Conservation (phyloP, 2,113 vertebrate genomes). For the Sclerurus mexicanus region DNA sequence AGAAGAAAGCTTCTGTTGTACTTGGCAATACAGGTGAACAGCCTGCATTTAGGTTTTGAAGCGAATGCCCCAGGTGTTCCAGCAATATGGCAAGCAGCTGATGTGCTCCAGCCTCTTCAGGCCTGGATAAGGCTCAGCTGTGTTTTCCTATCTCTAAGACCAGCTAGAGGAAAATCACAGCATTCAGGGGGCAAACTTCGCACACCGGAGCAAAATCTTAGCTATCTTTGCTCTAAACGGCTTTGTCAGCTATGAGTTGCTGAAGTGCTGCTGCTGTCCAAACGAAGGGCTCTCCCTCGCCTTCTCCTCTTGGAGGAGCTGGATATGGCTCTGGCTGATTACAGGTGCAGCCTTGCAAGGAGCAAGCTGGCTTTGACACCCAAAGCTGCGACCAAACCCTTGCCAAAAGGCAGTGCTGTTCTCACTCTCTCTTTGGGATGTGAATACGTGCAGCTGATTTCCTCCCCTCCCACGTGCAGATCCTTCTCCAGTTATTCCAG, state of each 20-base stretch:
- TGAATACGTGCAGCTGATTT: not conserved
- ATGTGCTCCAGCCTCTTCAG: slow-evolving; percentile 36
- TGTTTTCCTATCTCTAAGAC: slow-evolving; percentile 40
- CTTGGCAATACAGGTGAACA: slow-evolving; percentile 76
- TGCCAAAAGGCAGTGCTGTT: not conserved
- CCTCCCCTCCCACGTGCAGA: not conserved
- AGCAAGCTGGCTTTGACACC: not conserved
- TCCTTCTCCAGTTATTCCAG: not conserved
- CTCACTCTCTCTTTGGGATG: not conserved
- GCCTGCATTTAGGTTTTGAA: slow-evolving; percentile 65
- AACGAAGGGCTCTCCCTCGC: not conserved
- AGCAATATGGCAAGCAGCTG: slow-evolving; percentile 71
- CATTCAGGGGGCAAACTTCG: not conserved
- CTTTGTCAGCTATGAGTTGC: not conserved
- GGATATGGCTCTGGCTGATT: not conserved
- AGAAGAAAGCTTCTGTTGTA: slow-evolving; percentile 65
- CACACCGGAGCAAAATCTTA: not conserved
- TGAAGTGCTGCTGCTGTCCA: not conserved
- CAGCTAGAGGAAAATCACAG: slow-evolving; percentile 50
- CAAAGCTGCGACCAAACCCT: not conserved
- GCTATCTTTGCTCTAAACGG: not conserved
- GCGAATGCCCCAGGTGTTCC: slow-evolving; percentile 69
- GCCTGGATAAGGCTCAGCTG: slow-evolving; percentile 9
- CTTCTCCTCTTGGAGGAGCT: not conserved
- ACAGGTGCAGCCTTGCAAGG: not conserved